phyloP scores from a whole-genome alignment of 1,140 invertebrate genomes.

The Lordiphosa clarofinis region DNA sequence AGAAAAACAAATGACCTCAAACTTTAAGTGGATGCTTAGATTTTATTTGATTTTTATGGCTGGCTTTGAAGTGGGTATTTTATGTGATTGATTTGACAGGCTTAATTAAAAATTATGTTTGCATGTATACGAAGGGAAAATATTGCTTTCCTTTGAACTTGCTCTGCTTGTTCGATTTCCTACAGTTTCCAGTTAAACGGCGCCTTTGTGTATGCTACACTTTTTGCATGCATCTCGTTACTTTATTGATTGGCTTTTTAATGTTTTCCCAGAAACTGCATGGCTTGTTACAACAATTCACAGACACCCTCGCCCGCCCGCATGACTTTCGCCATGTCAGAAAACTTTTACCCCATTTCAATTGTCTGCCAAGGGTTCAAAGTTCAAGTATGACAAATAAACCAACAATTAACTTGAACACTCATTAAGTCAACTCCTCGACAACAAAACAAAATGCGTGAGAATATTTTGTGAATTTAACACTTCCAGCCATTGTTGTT shows the following conservation, averaged over 20 bases:
- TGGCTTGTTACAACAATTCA: background rate
- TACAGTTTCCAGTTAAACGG: too few relatives aligned
- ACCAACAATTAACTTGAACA: constrained; percentile 68
- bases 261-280: constrained; percentile 22
- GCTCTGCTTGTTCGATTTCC: too few relatives aligned
- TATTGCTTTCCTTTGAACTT: too few relatives aligned
- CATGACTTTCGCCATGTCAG: background rate
- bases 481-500: constrained; percentile 40
- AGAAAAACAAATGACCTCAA: constrained; percentile 30
- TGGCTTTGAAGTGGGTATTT: background rate
- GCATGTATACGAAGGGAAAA: background rate
- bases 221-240: constrained; percentile 4
- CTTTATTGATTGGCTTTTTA: constrained; percentile 28
- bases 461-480: constrained; percentile 58
- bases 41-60: constrained; percentile 44
- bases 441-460: constrained; percentile 5
- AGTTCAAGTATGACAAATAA: constrained; percentile 71
- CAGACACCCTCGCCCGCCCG: background rate
- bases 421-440: constrained; percentile 51
- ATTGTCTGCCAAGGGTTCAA: constrained; percentile 62
- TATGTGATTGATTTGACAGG: too few relatives aligned
- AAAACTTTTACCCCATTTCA: constrained; percentile 19
- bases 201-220: constrained; percentile 5
- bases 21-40: constrained; percentile 24
- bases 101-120: too few relatives aligned